Base-by-base conservation (phyloP, 2,888 invertebrate species). In the Allolobophora icterica region DNA sequence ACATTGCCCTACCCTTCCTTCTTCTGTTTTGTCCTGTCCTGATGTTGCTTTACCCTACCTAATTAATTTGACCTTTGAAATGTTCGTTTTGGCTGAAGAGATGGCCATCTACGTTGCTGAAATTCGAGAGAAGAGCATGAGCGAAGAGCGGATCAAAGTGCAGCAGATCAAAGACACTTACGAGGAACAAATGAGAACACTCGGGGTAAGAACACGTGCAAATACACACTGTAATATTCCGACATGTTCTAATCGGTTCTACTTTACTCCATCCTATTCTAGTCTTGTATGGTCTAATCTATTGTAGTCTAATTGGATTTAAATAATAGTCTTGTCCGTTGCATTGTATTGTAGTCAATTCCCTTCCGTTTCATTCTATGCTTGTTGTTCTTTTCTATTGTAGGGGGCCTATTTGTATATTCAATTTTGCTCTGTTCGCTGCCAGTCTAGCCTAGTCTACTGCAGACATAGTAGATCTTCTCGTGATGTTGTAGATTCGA, bases 401-500 rank as follows among this genome's bases (percentile, higher is more conserved):
- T n/a, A n/a, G n/a, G n/a, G n/a, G n/a, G n/a, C n/a, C n/a, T n/a
- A n/a, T n/a, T 71, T n/a, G 21, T 52, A 24, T 71, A n/a, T 52
- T 52, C 3, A 1, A 52, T 52, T 52, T 24, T 24, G 3, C 8
- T 52, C 52, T 52, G 1, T 52, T 52, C 52, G 4, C 4, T 4
- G 17, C 6, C 24, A 52, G 21, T 6, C 52, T 24, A 24, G 52
- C 6, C 24, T 52, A 52, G 52, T 52, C 24, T 52, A 52, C 52
- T 52, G 6, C 24, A 52, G 24, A 24, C 21, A 13, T 45, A 19
- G n/a, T n/a, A n/a, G 52, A 21, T 52, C 24, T 52, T 52, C 24
- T 24, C 24, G 52, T 52, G 71, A 34, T 17, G 35, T 87, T 87
- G 35, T 87, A 90, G 90, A 90, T 90, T 34, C 58, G 17, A 34